Base-by-base conservation (phyloP, 2,113 vertebrate species). In the Saccopteryx bilineata region DNA sequence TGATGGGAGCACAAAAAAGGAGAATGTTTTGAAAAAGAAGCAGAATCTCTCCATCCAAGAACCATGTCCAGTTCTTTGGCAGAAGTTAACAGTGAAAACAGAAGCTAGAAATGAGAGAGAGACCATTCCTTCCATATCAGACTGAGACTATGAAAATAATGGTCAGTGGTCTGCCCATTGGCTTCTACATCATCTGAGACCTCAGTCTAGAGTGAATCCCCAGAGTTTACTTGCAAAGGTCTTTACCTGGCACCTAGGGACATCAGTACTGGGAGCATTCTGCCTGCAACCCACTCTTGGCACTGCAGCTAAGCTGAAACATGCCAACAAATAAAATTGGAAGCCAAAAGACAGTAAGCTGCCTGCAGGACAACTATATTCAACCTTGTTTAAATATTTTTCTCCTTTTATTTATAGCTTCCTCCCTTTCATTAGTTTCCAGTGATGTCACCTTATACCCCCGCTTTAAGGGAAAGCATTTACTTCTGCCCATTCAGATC, bases 381-480 rank as follows among this genome's bases (percentile, higher is more conserved):
- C 84, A 90, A 56, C 21, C 2, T 18, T 46, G 31, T n/a, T 54
- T 58, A 33, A 87, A 24, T 68, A 87, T 88, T 78, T 87, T 33
- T 21, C 14, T 69, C 68, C 80, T 84, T 60, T 63, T 96, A 82
- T 71, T 94, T 93, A 92, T 80, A 84, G 65, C 9, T 72, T 56
- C 52, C 80, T 75, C 24, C 17, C 54, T 86, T 85, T 92, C 84
- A 90, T 71, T 93, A 75, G 54, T 80, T 96, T 80, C 94, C 81
- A 78, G 60, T 80, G 79, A 91, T 56, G 75, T 92, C 74, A 72
- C 50, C 68, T 56, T 14, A 58, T 52, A 56, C 28, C 39, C 39
- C 39, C 54, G 50, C n/a, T 87, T 85, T 81, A 21, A 60, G 81
- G 68, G 31, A 84, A 72, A 78, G 17, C 68, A 56, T 56, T 87